Conservation (phyloP, 1,140 invertebrate species). For the Tetramorium alpestre region DNA sequence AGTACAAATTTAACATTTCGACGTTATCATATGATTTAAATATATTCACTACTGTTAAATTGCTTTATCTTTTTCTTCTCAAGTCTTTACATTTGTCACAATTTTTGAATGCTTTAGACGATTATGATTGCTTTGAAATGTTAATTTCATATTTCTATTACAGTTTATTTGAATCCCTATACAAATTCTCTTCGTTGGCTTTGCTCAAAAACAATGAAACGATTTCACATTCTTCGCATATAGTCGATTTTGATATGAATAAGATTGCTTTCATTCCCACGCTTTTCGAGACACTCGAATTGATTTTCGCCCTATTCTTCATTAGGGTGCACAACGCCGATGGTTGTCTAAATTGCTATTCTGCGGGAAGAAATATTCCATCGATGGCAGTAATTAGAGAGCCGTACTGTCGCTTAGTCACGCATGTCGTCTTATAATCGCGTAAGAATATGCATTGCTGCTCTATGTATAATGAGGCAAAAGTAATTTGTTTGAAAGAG, state of each 20-base stretch:
- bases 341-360: slow-evolving; percentile 57
- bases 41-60: background rate
- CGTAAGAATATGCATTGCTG: background rate
- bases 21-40: background rate
- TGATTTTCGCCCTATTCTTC: slow-evolving; percentile 64
- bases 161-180: background rate
- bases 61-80: background rate
- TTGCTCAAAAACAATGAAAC: slow-evolving; percentile 29
- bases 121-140: background rate
- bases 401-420: background rate
- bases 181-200: background rate
- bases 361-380: background rate
- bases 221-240: background rate
- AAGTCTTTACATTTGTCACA: background rate
- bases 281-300: slow-evolving; percentile 59
- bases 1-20: slow-evolving; percentile 21
- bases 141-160: background rate
- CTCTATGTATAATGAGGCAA: background rate
- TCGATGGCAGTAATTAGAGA: slow-evolving; percentile 12
- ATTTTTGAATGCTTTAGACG: background rate
- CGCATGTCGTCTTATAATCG: background rate
- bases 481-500: background rate
- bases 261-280: slow-evolving; percentile 57
- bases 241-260: slow-evolving; percentile 58
- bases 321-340: slow-evolving; percentile 64